Conservation (phyloP, 2,797 vertebrate genomes). For the Phylloscopus collybita region DNA sequence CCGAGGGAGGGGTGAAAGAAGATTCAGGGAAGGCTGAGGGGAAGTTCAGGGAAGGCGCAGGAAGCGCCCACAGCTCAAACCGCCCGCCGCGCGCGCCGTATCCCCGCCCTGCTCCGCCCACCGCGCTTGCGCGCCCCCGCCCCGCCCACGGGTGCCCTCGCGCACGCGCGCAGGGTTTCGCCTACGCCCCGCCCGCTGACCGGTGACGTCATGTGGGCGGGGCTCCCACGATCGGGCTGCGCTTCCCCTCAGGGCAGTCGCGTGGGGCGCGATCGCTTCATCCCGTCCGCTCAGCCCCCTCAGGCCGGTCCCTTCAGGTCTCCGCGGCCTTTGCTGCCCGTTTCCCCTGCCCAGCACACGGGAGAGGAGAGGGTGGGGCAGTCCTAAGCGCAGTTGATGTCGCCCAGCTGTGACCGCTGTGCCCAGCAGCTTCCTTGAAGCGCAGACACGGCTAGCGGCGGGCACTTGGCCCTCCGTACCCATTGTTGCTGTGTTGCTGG, state of each 20-base stretch:
- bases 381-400: accelerated
- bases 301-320: no score
- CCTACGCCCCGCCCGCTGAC: accelerated
- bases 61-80: neutral
- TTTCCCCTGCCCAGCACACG: accelerated
- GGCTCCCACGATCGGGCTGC: accelerated
- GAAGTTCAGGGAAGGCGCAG: neutral
- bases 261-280: accelerated
- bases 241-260: accelerated
- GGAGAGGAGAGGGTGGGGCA: accelerated
- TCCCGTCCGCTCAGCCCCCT: neutral
- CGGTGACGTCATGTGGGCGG: neutral
- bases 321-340: accelerated
- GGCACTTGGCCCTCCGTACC: accelerated
- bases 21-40: neutral
- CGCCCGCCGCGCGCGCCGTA: neutral
- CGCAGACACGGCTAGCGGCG: accelerated
- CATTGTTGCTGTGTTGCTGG: accelerated
- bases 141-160: accelerated
- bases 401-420: no score
- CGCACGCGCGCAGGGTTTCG: neutral
- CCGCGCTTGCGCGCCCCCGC: neutral
- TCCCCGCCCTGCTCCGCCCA: neutral
- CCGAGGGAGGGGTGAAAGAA: neutral
- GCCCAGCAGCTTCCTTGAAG: accelerated